These are phyloP conservation scores for Steatocranus sp. DNA, from an alignment of 2,797 vertebrate genomes.

Conservation along the genomic window DNA sequence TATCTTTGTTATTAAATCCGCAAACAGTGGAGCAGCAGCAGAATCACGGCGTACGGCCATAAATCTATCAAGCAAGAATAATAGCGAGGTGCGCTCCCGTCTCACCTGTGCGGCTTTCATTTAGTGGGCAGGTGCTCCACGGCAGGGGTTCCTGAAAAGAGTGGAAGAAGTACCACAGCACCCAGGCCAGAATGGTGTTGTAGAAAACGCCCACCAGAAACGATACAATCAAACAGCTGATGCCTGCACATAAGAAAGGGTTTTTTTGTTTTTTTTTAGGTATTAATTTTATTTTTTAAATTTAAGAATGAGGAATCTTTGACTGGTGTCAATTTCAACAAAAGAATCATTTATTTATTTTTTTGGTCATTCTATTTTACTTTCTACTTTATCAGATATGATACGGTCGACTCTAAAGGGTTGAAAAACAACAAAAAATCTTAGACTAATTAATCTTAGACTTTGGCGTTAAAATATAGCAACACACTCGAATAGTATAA, in stretches of 20 bases:
- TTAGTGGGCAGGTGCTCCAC: constrained; percentile 83
- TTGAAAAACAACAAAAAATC: background rate
- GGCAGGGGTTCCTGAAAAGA: constrained; percentile 89
- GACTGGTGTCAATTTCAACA: background rate
- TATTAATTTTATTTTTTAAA: accelerated
- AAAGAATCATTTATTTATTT: background rate
- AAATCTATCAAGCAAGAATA: background rate
- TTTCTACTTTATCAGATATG: background rate
- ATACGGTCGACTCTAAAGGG: background rate
- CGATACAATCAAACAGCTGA: constrained; percentile 74
- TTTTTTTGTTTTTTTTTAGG: background rate
- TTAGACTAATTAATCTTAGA: background rate
- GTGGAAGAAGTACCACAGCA: constrained; percentile 89
- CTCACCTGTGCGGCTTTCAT: constrained; percentile 78
- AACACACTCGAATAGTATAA: background rate
- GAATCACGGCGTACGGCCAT: background rate
- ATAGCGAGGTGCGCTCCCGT: background rate
- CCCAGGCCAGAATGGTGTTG: constrained; percentile 86
- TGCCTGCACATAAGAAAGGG: constrained; percentile 61
- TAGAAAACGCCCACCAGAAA: constrained; percentile 83
- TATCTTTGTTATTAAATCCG: background rate
- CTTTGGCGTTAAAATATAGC: background rate
- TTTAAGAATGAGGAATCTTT: background rate
- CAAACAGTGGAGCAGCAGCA: background rate
- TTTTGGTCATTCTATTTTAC: background rate